phyloP scores from a whole-genome alignment of 1,140 invertebrate genomes.

The Polypedilum pembai region DNA sequence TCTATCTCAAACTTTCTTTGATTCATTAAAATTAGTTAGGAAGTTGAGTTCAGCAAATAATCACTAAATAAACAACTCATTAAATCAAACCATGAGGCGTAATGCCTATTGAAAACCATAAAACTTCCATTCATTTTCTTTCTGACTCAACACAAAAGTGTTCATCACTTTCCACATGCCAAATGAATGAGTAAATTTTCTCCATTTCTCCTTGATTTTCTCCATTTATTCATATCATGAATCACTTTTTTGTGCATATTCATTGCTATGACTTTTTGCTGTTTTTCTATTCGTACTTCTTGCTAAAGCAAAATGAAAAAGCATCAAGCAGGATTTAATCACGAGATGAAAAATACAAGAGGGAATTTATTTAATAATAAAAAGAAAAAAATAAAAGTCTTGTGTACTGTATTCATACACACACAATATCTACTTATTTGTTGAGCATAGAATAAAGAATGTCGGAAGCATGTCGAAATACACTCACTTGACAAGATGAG shows the following conservation, averaged over 20 bases:
- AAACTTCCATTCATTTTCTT: neutral
- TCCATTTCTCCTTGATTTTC: neutral
- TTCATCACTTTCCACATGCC: neutral
- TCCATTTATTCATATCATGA: no score
- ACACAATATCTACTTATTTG: no score
- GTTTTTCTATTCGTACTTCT: no score
- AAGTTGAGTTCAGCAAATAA: neutral
- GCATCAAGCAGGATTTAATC: no score
- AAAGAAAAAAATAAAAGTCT: no score
- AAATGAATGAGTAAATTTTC: neutral
- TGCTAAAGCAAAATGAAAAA: neutral
- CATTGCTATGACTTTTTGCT: neutral
- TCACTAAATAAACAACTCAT: conserved; percentile 12
- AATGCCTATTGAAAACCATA: neutral
- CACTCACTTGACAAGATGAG: no score
- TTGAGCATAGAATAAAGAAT: no score
- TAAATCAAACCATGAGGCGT: neutral
- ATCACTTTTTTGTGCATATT: neutral
- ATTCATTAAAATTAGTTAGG: neutral
- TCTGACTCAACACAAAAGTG: neutral
- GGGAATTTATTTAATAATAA: no score
- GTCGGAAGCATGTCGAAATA: no score
- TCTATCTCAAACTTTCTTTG: neutral
- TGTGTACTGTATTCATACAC: no score
- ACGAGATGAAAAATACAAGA: no score